Evolutionary conservation across 2,113 vertebrate genomes (phyloP), one percentile per base, ranked within the genome.

Genomic region (Corythoichthys intestinalis): DNA sequence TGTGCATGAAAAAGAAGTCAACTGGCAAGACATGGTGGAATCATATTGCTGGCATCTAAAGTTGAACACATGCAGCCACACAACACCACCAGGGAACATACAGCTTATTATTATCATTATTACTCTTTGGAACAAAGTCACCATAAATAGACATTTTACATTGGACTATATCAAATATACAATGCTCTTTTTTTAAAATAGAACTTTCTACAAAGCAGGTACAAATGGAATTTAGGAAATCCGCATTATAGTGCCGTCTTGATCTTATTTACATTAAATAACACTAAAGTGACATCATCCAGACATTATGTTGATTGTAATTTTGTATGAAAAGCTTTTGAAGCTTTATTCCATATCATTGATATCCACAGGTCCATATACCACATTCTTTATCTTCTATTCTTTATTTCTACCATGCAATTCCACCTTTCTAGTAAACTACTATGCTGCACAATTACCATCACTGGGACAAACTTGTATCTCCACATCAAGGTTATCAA

Each of bases 151-250:
- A 90, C 84, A 80, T 85, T 76, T 80, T 63, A 82, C 78, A 58
- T 82, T 73, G 4, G 72, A 82, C 74, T 77, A 71, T 90, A 89
- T 87, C 85, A 91, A 90, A 90, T 90, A 89, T 88, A 91, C 76
- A 58, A 81, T 60, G 71, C 76, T 90, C 82, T 89, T 67, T 41
- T 39, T n/a, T 85, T 83, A 87, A 90, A 90, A 90, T 86, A 90
- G 86, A 90, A 87, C 81, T 86, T 88, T 91, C 87, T 90, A 91
- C 82, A 90, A 89, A 88, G 84, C 86, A 74, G 84, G 81, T 89
- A 91, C 87, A 90, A 90, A 89, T 87, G 85, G 84, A 84, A 84
- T 79, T 82, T 84, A 72, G 84, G 85, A 86, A 86, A 84, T 83
- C 75, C 80, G 67, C 79, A 65, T 2, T 17, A 71, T 73, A 71